phyloP scores from a whole-genome alignment of 2,888 invertebrate genomes.

The Lacanobia oleracea region DNA sequence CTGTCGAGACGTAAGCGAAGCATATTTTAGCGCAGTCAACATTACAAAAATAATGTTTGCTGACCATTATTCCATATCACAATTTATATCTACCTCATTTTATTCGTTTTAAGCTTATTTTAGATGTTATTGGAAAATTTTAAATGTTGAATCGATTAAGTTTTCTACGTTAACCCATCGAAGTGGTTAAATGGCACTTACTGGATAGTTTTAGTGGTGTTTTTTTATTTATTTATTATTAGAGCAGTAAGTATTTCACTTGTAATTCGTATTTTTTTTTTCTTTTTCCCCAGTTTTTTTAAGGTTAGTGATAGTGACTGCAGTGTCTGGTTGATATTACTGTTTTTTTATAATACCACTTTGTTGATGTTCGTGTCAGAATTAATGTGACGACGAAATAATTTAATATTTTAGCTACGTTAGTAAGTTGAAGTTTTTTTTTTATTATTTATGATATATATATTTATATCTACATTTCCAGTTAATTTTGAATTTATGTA shows the following conservation, averaged over 20 bases:
- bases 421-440: conserved; percentile 1
- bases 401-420: not conserved
- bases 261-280: conserved; percentile 53
- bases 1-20: conserved; percentile 61
- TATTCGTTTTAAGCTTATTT: conserved; percentile 86
- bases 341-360: conserved; percentile 43
- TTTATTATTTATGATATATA: not conserved
- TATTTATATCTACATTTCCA: not conserved
- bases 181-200: conserved; percentile 69
- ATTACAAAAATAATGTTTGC: conserved; percentile 66
- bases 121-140: conserved; percentile 81
- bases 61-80: conserved; percentile 87
- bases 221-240: conserved; percentile 77
- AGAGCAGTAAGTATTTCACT: conserved; percentile 67
- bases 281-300: conserved; percentile 18
- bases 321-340: conserved; percentile 53
- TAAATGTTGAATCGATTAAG: conserved; percentile 75
- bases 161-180: conserved; percentile 76
- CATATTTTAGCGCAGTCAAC: conserved; percentile 51
- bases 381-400: not conserved
- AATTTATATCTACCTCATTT: conserved; percentile 90
- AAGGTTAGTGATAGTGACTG: conserved; percentile 18
- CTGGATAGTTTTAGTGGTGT: conserved; percentile 71
- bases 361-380: not conserved
- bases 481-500: not conserved